phyloP scores from a whole-genome alignment of 1,140 invertebrate genomes.

The Scaptomyza montana region DNA sequence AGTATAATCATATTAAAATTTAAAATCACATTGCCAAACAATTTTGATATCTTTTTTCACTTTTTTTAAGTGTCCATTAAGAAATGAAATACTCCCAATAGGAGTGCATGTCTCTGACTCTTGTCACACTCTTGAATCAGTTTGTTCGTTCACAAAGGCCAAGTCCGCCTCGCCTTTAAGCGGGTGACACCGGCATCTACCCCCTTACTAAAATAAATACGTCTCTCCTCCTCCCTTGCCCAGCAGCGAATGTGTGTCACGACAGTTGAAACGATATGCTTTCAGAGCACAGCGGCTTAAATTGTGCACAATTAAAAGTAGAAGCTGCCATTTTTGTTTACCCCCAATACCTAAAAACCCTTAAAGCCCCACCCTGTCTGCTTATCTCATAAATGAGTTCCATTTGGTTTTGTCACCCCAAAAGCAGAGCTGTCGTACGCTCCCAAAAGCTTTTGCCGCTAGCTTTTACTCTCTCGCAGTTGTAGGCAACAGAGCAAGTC shows the following conservation, averaged over 20 bases:
- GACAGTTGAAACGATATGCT: constrained; percentile 5
- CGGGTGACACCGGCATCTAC: no score
- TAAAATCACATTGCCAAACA: no score
- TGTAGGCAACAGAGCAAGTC: no score
- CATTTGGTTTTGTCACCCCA: constrained; percentile 8
- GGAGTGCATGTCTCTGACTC: constrained; percentile 15
- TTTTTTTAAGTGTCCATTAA: no score
- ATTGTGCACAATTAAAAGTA: not conserved
- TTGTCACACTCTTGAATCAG: constrained; percentile 5
- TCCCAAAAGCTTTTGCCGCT: constrained; percentile 18
- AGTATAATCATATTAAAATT: no score
- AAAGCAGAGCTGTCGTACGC: not conserved
- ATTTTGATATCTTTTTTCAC: no score
- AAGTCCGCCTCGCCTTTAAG: no score
- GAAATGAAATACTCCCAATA: no score
- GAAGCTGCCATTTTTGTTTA: constrained; percentile 6
- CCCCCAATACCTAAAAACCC: no score
- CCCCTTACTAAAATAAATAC: no score
- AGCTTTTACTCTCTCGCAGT: not conserved
- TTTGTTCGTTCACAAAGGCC: constrained; percentile 11
- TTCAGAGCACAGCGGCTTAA: not conserved
- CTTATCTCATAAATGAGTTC: not conserved
- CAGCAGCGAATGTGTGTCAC: constrained; percentile 34
- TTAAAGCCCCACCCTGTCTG: not conserved
- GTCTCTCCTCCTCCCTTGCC: no score